Conservation (phyloP, 2,113 vertebrate genomes). For the Stercorarius parasiticus region DNA sequence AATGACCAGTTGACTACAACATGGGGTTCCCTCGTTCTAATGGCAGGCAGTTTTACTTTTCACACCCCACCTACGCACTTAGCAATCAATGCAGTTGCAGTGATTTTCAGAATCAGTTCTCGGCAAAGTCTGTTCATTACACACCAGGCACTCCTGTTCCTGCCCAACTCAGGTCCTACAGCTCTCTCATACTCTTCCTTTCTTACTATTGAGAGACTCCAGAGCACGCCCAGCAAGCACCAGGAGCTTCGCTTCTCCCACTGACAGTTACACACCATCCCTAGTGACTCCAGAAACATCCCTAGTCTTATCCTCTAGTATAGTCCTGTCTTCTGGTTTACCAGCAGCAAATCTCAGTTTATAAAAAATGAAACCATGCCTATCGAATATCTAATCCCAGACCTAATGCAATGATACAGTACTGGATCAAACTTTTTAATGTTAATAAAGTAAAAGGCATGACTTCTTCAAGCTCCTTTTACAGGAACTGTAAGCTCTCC, state of each 20-base stretch:
- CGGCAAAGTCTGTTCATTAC: not conserved
- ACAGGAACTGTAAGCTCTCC: not conserved
- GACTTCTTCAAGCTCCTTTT: not conserved
- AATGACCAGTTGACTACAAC: fast-evolving
- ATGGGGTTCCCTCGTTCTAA: not conserved
- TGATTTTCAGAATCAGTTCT: not conserved
- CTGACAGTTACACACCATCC: fast-evolving
- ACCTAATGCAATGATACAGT: not conserved
- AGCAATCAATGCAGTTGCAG: not conserved
- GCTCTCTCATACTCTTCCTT: not conserved
- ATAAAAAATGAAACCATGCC: not conserved
- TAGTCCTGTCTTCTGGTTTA: not conserved
- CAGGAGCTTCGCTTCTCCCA: not conserved
- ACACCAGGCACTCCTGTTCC: not conserved
- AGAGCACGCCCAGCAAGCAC: fast-evolving
- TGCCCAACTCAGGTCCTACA: not conserved
- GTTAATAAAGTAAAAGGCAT: not conserved
- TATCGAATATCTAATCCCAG: not conserved
- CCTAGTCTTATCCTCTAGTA: not conserved
- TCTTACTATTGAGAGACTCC: not conserved
- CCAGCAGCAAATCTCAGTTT: not conserved
- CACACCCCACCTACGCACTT: not conserved
- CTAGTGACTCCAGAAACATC: not conserved
- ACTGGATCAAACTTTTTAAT: not conserved
- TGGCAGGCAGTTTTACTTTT: not conserved